Conservation (phyloP, 2,113 vertebrate genomes). For the Notothenia coriiceps region DNA sequence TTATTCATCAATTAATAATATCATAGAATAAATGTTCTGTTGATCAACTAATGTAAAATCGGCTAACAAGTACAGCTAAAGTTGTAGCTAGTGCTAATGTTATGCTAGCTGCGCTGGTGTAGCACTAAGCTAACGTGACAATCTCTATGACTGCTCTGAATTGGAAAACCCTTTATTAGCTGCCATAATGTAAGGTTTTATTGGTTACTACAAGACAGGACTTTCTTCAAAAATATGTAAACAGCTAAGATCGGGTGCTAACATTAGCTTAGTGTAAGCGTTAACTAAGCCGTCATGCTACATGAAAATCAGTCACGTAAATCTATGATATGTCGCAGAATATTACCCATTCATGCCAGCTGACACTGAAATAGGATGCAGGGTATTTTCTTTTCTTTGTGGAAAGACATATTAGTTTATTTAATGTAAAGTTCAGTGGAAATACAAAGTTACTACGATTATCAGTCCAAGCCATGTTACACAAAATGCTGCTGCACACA, state of each 20-base stretch:
- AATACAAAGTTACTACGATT: conserved; percentile 60
- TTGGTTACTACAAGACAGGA: neutral
- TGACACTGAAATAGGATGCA: conserved; percentile 73
- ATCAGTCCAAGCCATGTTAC: conserved; percentile 32
- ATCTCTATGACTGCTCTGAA: neutral
- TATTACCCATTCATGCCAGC: conserved; percentile 49
- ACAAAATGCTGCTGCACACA: conserved; percentile 59
- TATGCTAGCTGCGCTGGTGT: neutral
- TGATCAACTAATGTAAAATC: conserved; percentile 3
- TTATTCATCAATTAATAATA: neutral
- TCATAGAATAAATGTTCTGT: neutral
- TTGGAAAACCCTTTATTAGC: neutral
- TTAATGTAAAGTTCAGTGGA: conserved; percentile 68
- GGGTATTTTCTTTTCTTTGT: conserved; percentile 46
- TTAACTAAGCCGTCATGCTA: neutral
- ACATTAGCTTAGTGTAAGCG: neutral
- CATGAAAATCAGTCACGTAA: neutral
- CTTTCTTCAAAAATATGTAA: neutral
- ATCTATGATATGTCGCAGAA: conserved; percentile 5
- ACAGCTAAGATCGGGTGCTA: no score
- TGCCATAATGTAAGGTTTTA: neutral
- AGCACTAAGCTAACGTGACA: neutral
- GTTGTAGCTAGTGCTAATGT: neutral
- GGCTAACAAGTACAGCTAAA: neutral
- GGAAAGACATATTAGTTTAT: conserved; percentile 76